Conservation (phyloP, 2,113 vertebrate species). For the Pangasianodon gigas region DNA sequence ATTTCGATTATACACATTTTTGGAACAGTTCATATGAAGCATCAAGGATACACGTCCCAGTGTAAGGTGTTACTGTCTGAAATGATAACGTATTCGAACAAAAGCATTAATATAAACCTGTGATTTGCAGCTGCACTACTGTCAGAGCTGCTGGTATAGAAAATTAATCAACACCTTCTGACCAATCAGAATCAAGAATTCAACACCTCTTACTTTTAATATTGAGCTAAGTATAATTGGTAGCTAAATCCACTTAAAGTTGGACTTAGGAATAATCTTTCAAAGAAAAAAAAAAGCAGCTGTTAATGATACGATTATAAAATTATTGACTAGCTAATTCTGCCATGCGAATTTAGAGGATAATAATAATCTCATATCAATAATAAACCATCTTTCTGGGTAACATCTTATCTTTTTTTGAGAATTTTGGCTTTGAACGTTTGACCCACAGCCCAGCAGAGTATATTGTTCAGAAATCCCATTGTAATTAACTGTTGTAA, state of each 20-base stretch:
- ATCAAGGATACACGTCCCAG: not conserved
- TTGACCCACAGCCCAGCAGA: no score
- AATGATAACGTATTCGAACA: not conserved
- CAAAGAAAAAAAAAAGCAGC: not conserved
- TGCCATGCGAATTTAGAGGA: no score
- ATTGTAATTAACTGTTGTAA: no score
- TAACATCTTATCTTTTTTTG: no score
- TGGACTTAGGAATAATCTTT: not conserved
- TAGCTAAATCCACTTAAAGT: not conserved
- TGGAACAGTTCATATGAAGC: not conserved
- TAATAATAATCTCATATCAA: no score
- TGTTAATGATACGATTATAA: slow-evolving; percentile 18
- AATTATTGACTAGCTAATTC: slow-evolving; percentile 28
- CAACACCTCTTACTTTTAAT: not conserved
- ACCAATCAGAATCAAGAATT: not conserved
- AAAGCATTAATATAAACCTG: not conserved
- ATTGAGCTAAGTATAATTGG: not conserved
- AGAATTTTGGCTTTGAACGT: no score
- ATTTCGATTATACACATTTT: not conserved
- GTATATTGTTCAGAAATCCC: no score
- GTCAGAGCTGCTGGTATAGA: no score
- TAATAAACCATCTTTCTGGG: no score
- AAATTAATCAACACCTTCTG: not conserved
- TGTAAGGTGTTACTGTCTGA: not conserved
- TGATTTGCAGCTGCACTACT: not conserved